A percentile compares a stretch with the other conserved stretches of the same genome.
phyloP scores from a whole-genome alignment of 1,140 invertebrate species.

The Leptopilina boulardi region DNA sequence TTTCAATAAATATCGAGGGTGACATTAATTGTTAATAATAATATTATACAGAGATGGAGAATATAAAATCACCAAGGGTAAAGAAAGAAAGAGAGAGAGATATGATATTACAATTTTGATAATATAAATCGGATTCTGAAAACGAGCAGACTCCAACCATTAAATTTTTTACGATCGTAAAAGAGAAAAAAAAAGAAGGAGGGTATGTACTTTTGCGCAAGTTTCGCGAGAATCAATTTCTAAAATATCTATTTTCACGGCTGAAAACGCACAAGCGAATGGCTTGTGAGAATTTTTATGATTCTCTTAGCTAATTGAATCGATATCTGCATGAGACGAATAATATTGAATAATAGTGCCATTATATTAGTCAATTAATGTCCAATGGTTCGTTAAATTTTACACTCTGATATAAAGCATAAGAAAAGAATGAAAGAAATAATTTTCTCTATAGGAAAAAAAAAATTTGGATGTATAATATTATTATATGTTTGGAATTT shows the following conservation, averaged over 20 bases:
- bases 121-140: constrained; percentile 26
- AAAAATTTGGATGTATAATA: too few relatives aligned
- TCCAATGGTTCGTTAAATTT: constrained; percentile 64
- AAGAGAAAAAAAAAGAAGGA: too few relatives aligned
- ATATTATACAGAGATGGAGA: not conserved
- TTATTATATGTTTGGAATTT: too few relatives aligned
- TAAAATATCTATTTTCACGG: constrained; percentile 33
- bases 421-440: too few relatives aligned
- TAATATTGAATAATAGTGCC: constrained; percentile 68
- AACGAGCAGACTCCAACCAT: constrained; percentile 6
- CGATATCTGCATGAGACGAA: constrained; percentile 54
- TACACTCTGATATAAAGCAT: not conserved
- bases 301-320: constrained; percentile 72
- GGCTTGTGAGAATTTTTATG: constrained; percentile 61
- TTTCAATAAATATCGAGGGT: too few relatives aligned
- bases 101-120: constrained; percentile 3
- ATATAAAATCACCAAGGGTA: too few relatives aligned
- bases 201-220: not conserved
- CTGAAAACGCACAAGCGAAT: constrained; percentile 24
- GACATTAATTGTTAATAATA: too few relatives aligned
- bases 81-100: too few relatives aligned
- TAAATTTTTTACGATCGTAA: constrained; percentile 20
- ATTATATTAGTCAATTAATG: constrained; percentile 59
- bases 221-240: constrained; percentile 16
- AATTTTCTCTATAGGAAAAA: too few relatives aligned